Evolutionary conservation across 2,797 vertebrate genomes (phyloP).

Genomic region (Gymnocypris eckloni): DNA sequence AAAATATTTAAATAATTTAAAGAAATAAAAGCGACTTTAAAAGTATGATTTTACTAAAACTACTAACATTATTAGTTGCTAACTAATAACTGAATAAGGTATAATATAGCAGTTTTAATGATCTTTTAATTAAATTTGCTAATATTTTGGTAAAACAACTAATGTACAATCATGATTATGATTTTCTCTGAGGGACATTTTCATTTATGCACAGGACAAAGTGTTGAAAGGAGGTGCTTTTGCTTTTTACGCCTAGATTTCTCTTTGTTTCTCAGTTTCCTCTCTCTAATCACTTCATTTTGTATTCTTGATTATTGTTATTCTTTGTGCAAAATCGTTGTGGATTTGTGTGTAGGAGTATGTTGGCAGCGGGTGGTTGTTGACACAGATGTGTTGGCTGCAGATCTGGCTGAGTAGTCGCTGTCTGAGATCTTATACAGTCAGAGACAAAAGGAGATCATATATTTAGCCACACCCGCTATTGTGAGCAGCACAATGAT

Average conservation of each 20-base stretch:
- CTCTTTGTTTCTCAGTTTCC: not conserved
- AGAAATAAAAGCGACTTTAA: not conserved
- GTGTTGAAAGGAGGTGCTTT: conserved; percentile 25
- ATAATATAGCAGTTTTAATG: not conserved
- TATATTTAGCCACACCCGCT: conserved; percentile 50
- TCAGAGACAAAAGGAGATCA: conserved; percentile 38
- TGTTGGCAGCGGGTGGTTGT: not conserved
- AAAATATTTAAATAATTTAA: no score
- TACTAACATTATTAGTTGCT: not conserved
- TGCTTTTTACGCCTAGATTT: not conserved
- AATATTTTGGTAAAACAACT: not conserved
- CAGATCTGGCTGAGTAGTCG: conserved; percentile 15
- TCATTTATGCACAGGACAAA: conserved; percentile 31
- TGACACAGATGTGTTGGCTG: conserved; percentile 50
- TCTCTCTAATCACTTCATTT: not conserved
- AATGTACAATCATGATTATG: not conserved
- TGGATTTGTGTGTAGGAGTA: conserved; percentile 3
- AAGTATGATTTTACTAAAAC: not conserved
- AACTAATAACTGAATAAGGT: not conserved
- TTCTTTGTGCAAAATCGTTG: not conserved
- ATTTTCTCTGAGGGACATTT: conserved; percentile 51
- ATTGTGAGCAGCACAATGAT: conserved; percentile 43
- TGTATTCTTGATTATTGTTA: not conserved
- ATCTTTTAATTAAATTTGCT: not conserved
- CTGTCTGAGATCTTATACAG: conserved; percentile 38